Percentiles rank a stretch among this genome's conserved stretches.
phyloP scores from a whole-genome alignment of 2,113 vertebrate species.

The Cinclus cinclus region DNA sequence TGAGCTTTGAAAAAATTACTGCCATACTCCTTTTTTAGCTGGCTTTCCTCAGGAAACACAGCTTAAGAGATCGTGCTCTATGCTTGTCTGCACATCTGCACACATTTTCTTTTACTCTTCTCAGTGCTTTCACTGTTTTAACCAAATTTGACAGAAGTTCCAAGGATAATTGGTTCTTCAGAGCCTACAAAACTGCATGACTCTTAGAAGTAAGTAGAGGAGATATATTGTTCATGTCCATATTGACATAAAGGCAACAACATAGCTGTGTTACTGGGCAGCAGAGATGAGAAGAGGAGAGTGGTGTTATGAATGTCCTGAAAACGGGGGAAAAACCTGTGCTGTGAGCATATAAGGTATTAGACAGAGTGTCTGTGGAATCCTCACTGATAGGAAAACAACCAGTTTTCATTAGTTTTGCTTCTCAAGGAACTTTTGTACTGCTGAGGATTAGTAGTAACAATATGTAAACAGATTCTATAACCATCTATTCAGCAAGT shows the following conservation, averaged over 20 bases:
- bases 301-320: not conserved
- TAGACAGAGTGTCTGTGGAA: not conserved
- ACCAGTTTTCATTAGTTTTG: not conserved
- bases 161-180: not conserved
- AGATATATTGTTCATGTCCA: not conserved
- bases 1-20: not conserved
- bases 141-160: not conserved
- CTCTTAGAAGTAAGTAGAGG: not conserved
- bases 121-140: not conserved
- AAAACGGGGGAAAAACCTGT: not conserved
- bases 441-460: not conserved
- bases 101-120: not conserved
- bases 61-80: not conserved
- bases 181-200: not conserved
- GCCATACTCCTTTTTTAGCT: not conserved
- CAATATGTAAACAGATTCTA: not conserved
- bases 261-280: not conserved
- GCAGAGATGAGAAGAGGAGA: not conserved
- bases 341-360: not conserved
- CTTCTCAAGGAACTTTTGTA: not conserved
- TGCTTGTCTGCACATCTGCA: not conserved
- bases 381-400: not conserved
- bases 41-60: constrained; percentile 17
- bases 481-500: not conserved
- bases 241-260: not conserved